Evolutionary conservation across 2,888 invertebrate species (phyloP).

Genomic region (Anthoptus insignis): DNA sequence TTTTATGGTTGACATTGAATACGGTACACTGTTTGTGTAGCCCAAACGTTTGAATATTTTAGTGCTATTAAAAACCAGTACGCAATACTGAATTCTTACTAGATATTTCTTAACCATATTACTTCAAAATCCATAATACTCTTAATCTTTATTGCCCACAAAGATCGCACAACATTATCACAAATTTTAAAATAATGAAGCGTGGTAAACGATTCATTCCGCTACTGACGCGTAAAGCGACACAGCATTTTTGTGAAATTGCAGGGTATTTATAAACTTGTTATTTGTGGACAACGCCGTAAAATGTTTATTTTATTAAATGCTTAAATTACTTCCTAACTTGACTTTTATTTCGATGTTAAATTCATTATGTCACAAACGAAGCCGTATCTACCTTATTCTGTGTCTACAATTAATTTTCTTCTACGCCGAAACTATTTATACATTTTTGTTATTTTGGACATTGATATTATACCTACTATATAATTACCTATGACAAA

Average conservation of each 20-base stretch:
- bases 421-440: background rate
- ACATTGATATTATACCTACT: too few relatives aligned
- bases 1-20: background rate
- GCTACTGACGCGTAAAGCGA: slow-evolving; percentile 4
- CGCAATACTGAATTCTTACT: too few relatives aligned
- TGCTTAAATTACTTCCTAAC: background rate
- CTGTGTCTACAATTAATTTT: background rate
- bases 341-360: background rate
- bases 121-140: background rate
- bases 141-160: background rate
- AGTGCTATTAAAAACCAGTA: too few relatives aligned
- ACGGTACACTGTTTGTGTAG: background rate
- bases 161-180: background rate
- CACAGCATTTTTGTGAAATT: background rate
- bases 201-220: slow-evolving; percentile 2
- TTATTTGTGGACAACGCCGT: background rate
- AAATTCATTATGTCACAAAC: background rate
- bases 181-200: slow-evolving; percentile 1
- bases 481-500: too few relatives aligned
- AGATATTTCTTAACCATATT: too few relatives aligned
- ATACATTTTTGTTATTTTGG: background rate
- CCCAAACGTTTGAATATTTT: background rate
- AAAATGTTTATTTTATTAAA: background rate
- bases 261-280: slow-evolving; percentile 7
- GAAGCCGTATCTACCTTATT: slow-evolving; percentile 5